Conservation (phyloP, 2,797 vertebrate species). For the Brachyalestes nurse region DNA sequence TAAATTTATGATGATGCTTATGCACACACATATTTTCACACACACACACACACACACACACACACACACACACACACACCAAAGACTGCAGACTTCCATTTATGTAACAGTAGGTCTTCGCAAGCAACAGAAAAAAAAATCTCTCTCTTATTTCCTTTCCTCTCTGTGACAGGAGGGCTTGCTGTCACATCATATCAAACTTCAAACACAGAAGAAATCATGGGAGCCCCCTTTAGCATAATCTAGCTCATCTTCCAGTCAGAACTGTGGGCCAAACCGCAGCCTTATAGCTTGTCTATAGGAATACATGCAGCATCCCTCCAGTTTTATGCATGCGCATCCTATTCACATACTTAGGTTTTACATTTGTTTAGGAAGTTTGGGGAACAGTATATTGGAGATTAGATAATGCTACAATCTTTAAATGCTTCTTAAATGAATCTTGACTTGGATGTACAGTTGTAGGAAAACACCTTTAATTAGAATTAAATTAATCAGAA, state of each 20-base stretch:
- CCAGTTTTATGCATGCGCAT: not conserved
- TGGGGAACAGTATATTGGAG: not conserved
- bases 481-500: too few relatives aligned
- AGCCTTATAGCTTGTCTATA: too few relatives aligned
- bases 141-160: not conserved
- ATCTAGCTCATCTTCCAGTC: not conserved
- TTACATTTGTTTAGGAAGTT: too few relatives aligned
- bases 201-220: constrained; percentile 2
- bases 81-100: constrained; percentile 12
- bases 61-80: not conserved
- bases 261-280: not conserved
- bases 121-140: not conserved
- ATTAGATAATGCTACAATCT: not conserved
- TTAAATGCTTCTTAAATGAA: not conserved
- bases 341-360: not conserved
- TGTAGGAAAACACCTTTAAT: too few relatives aligned
- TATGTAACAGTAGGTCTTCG: constrained; percentile 9
- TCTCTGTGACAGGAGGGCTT: constrained; percentile 3
- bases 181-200: constrained; percentile 33
- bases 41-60: constrained; percentile 8
- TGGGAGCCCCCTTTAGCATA: not conserved
- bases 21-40: constrained; percentile 15
- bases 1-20: constrained; percentile 14
- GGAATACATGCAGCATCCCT: not conserved
- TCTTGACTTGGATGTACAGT: not conserved